These are phyloP conservation scores for Barypeithes pellucidus DNA, from an alignment of 2,888 invertebrate genomes.

Conservation along the genomic window DNA sequence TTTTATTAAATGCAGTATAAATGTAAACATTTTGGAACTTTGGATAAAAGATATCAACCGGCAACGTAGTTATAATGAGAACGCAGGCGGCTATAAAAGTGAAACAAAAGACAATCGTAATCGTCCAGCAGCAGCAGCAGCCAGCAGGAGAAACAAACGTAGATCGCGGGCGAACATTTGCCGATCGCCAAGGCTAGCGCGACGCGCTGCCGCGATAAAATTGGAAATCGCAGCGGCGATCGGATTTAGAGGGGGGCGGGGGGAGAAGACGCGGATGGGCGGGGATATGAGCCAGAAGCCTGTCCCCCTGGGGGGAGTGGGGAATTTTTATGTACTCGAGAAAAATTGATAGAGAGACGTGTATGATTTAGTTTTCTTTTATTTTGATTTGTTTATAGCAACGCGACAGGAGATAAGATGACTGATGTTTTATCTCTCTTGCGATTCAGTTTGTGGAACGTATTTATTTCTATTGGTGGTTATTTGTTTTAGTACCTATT, in stretches of 20 bases:
- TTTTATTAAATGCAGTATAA: too few relatives aligned
- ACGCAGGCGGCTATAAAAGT: slow-evolving; percentile 34
- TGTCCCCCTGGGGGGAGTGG: slow-evolving; percentile 49
- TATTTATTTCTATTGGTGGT: not conserved
- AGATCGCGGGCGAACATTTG: slow-evolving; percentile 46
- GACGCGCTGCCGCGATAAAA: slow-evolving; percentile 66
- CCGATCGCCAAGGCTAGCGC: slow-evolving; percentile 52
- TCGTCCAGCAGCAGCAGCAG: slow-evolving; percentile 21
- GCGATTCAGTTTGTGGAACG: not conserved
- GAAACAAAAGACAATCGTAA: slow-evolving; percentile 40
- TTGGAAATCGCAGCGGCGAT: slow-evolving; percentile 61
- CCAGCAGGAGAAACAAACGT: slow-evolving; percentile 47
- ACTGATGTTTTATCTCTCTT: slow-evolving; percentile 23
- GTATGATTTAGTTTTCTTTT: slow-evolving; percentile 49
- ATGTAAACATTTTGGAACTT: not conserved
- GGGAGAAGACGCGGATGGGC: slow-evolving; percentile 54
- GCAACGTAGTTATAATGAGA: slow-evolving; percentile 24
- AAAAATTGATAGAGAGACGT: slow-evolving; percentile 54
- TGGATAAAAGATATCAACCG: not conserved
- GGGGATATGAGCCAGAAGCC: slow-evolving; percentile 50
- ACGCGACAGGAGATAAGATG: slow-evolving; percentile 28
- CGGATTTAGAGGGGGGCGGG: slow-evolving; percentile 40
- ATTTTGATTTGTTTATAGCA: slow-evolving; percentile 44
- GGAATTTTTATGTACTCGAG: slow-evolving; percentile 54
- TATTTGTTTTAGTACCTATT: not conserved